These are phyloP conservation scores for Cossypha niveicapilla DNA, from an alignment of 2,797 vertebrate genomes.

Conservation along the genomic window DNA sequence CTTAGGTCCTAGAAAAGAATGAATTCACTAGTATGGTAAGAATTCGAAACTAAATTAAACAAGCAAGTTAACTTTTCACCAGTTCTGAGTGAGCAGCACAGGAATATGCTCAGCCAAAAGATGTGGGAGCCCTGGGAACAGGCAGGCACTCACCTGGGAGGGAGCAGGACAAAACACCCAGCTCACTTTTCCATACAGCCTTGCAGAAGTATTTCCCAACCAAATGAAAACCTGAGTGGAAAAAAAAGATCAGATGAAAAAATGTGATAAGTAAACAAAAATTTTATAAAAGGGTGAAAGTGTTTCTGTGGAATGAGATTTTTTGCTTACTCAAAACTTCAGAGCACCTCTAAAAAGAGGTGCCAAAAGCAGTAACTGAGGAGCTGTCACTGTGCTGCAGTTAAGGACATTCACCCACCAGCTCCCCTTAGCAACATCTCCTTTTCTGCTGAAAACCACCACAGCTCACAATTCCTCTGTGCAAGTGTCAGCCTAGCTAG, in stretches of 20 bases:
- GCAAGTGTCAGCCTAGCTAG: background rate
- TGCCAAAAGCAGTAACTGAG: background rate
- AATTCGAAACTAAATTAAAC: background rate
- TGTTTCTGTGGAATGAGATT: accelerated
- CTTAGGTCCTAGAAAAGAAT: background rate
- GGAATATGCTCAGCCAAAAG: accelerated
- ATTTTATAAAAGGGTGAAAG: background rate
- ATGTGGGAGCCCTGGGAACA: background rate
- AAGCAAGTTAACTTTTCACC: background rate
- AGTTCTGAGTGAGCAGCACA: background rate
- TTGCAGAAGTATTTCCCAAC: background rate
- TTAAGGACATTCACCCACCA: background rate
- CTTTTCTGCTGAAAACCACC: background rate
- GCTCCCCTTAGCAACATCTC: background rate
- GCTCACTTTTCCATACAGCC: background rate
- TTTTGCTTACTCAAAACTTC: background rate
- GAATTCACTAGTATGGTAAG: background rate
- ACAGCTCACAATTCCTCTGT: background rate
- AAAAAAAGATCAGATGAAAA: background rate
- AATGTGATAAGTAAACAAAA: background rate
- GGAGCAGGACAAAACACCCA: background rate
- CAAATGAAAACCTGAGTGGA: background rate
- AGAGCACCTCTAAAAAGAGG: background rate
- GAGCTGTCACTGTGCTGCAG: background rate
- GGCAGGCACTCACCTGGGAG: background rate